Evolutionary conservation across 2,797 vertebrate genomes (phyloP), one percentile per base, ranked within the genome.

Genomic region (Borostomias antarcticus): DNA sequence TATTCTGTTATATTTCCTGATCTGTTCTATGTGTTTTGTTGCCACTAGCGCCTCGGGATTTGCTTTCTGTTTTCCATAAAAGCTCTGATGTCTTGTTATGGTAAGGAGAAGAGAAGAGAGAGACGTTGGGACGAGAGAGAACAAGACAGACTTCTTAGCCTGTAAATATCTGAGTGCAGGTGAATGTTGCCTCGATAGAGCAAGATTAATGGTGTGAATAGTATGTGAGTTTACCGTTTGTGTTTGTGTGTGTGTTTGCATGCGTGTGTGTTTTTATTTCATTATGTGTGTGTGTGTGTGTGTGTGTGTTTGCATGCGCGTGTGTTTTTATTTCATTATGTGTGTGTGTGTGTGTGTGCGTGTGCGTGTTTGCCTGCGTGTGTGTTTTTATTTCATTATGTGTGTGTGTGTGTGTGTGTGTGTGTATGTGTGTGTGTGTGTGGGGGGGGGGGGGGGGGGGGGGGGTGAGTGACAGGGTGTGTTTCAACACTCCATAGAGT

Each of bases 401-500:
- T 64, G 62, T 64, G 45, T 60, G 54, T 30, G 17, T 74, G 57
- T 52, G 45, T 25, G 33, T 52, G 48, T 48, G n/a, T 63, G 29
- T 63, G 19, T 37, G 21, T 45, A 15, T 54, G 6, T 4, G 32
- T 45, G 33, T n/a, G n/a, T 19, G 54, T 29, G 51, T 64, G 60
- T 11, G 4, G n/a, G n/a, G n/a, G n/a, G n/a, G n/a, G n/a, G n/a
- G n/a, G n/a, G n/a, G n/a, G n/a, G n/a, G n/a, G n/a, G n/a, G n/a
- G n/a, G n/a, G 62, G 53, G 33, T 62, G 75, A 76, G 64, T 66
- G 61, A 66, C 35, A 47, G 51, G 28, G 35, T 54, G 53, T 15
- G 61, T 66, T 73, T 79, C 70, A 75, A 15, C 19, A 62, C 58
- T 40, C 15, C 9, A 30, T 23, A 68, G 56, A 61, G 69, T 61